Evolutionary conservation across 2,888 invertebrate species (phyloP), one percentile per base, ranked within the genome.

Genomic region (Metallyticus violacea): DNA sequence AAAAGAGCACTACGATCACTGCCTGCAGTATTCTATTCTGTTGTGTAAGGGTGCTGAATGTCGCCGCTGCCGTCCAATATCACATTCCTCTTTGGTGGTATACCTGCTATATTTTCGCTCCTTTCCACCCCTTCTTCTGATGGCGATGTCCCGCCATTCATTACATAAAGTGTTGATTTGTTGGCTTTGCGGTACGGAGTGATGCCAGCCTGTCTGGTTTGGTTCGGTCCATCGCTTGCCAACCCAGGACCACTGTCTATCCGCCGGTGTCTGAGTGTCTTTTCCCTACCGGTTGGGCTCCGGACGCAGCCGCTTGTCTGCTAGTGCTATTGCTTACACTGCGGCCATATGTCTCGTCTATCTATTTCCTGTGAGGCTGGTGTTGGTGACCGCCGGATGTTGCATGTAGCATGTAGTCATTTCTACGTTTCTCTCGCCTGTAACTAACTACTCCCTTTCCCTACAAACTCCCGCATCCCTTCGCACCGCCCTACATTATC

Each of bases 311-410:
- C 79, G 79, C 26, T 27, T 26, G 26, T 79, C 29, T 81, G 27
- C 81, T 30, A 28, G 25, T n/a, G 81, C 27, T 81, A 29, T 27
- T 81, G 81, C 27, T 81, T 27, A 29, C 30, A 77, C 76, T 25
- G 77, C 29, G 40, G 84, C 86, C 28, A 79, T 84, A 79, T 78
- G 81, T 85, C 86, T 81, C 76, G 77, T 86, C 86, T 87, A 87
- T 87, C 87, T 87, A 62, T 77, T 86, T 87, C 87, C 87, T 86
- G 80, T 77, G 76, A 76, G 85, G 27, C 80, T 80, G 87, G 85
- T 76, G 80, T 25, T 76, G 76, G 30, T 85, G 87, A 86, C 86
- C 81, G 79, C 85, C 85, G 87, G 87, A 87, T 87, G 87, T 86
- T 87, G 87, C 76, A 81, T 81, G 87, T 86, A 86, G 87, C 79